Base-by-base conservation (phyloP, 2,888 invertebrate genomes). In the Ferrisia virgata region DNA sequence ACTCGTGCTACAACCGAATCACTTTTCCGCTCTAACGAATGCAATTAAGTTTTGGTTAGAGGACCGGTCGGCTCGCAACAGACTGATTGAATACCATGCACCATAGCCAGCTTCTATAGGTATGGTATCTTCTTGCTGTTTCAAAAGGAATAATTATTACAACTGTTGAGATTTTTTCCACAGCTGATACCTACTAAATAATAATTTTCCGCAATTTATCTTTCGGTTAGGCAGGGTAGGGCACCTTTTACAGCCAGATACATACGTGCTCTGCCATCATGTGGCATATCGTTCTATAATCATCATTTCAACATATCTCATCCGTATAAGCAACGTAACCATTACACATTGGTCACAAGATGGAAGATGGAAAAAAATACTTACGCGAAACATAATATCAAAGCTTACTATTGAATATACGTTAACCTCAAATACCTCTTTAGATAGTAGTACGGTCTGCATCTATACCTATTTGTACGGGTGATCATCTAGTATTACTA, bases 21-120 rank as follows among this genome's bases (percentile, higher is more conserved):
- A 76, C 18, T 76, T 76, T 76, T 76, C 72, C 72, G 72, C 36
- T 76, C 36, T 76, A 36, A 76, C 36, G 72, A 76, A 36, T 18
- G 72, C 72, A 76, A 76, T 76, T 76, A 76, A 64, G 28, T 25
- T 64, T 64, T 64, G 64, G 64, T 28, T 22, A 64, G 15, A 64
- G 28, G 28, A 64, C 64, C 9, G 15, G 13, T 28, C 11, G 8
- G 25, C 15, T 15, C 4, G 13, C 6, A 28, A 64, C 64, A 28
- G 28, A 28, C 6, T 11, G 28, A 13, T n/a, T 15, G 64, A 64
- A 64, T 22, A 58, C 18, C 0, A 43, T 40, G 6, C 53, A n/a
- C n/a, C n/a, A n/a, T n/a, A n/a, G n/a, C n/a, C n/a, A n/a, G n/a
- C n/a, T n/a, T n/a, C n/a, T n/a, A n/a, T n/a, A n/a, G n/a, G n/a